A percentile compares a stretch with the other conserved stretches of the same genome.
These are phyloP conservation scores for Saccostrea glomerata DNA, from an alignment of 1,140 invertebrate genomes.

Conservation along the genomic window DNA sequence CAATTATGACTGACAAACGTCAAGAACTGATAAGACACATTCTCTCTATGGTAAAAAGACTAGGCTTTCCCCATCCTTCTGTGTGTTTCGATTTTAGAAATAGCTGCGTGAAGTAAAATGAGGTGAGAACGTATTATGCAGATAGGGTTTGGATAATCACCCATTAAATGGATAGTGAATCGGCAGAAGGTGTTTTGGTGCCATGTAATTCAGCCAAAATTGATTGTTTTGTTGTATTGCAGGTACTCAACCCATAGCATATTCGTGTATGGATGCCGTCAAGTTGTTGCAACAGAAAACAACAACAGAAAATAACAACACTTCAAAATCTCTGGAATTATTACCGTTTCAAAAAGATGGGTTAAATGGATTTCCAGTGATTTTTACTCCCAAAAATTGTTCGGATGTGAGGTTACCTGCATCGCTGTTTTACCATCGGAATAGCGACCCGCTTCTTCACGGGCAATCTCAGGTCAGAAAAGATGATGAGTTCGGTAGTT, in stretches of 20 bases:
- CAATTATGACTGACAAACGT: slow-evolving; percentile 14
- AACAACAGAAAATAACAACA: slow-evolving; percentile 31
- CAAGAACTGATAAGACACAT: slow-evolving; percentile 16
- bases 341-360: slow-evolving; percentile 23
- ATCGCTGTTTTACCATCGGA: slow-evolving; percentile 33
- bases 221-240: slow-evolving; percentile 10
- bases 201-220: neutral
- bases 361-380: neutral
- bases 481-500: slow-evolving; percentile 35
- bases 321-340: slow-evolving; percentile 39
- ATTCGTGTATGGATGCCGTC: slow-evolving; percentile 29
- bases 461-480: neutral
- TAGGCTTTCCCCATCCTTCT: neutral
- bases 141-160: slow-evolving; percentile 10
- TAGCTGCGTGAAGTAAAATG: slow-evolving; percentile 10
- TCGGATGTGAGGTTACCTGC: slow-evolving; percentile 32
- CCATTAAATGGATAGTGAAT: slow-evolving; percentile 15
- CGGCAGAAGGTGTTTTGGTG: neutral
- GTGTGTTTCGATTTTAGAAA: slow-evolving; percentile 32
- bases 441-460: slow-evolving; percentile 34
- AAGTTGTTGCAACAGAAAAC: slow-evolving; percentile 30
- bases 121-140: slow-evolving; percentile 22
- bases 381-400: slow-evolving; percentile 21
- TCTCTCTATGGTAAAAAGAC: slow-evolving; percentile 24
- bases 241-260: slow-evolving; percentile 11